A percentile compares a stretch with the other conserved stretches of the same genome.
These are phyloP conservation scores for Periparus ater DNA, from an alignment of 2,797 vertebrate genomes.

Conservation along the genomic window DNA sequence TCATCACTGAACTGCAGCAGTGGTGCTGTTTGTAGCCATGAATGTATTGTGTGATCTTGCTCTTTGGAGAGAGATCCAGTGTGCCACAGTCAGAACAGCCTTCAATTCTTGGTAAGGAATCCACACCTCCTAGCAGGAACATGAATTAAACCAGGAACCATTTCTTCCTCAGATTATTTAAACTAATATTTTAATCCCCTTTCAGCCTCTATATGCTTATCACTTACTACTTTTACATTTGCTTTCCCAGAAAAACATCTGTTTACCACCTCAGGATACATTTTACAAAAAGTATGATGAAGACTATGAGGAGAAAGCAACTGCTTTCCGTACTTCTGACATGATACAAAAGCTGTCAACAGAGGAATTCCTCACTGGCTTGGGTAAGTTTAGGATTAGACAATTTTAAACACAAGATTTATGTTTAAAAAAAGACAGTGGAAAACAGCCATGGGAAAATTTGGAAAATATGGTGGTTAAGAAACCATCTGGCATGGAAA, in stretches of 20 bases:
- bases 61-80: background rate
- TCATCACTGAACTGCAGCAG: background rate
- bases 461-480: background rate
- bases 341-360: background rate
- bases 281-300: background rate
- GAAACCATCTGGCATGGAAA: background rate
- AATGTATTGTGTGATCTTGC: background rate
- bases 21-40: background rate
- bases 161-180: slow-evolving; percentile 43
- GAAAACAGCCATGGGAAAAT: background rate
- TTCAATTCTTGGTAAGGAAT: background rate
- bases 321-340: background rate
- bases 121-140: background rate
- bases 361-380: background rate
- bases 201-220: slow-evolving; percentile 37
- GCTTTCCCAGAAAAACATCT: slow-evolving; percentile 38
- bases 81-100: background rate
- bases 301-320: background rate
- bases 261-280: background rate
- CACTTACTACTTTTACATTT: slow-evolving; percentile 37
- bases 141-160: slow-evolving; percentile 27
- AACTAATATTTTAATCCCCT: slow-evolving; percentile 40
- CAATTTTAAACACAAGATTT: background rate
- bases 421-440: background rate
- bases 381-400: background rate